Base-by-base conservation (phyloP, 1,140 invertebrate genomes). In the Drosophila pectinifera region DNA sequence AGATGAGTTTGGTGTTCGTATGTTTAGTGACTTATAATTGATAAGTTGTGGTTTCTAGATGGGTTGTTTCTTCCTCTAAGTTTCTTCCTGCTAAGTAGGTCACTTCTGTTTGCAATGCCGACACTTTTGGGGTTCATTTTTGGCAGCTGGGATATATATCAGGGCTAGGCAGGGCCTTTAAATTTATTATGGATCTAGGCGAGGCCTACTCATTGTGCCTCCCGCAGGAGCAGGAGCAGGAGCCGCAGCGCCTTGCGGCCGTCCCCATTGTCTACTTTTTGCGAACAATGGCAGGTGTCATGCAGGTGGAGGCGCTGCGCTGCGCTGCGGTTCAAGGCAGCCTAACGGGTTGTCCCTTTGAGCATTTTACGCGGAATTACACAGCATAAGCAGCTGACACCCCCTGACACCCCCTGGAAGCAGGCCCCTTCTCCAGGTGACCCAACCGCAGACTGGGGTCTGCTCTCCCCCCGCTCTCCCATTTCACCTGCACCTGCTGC, bases 301-400 rank as follows among this genome's bases (percentile, higher is more conserved):
- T 72, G 76, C 83, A 79, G 72, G 62, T 54, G 73, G 43, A 63
- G 58, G 41, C 53, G 39, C 43, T 46, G 72, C 59, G 53, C 72
- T 56, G 41, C 53, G 39, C 43, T 46, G 72, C 59, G 53, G 73
- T 56, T 57, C 61, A 53, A 57, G 73, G 54, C 53, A 41, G 38
- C 38, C 43, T 51, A 61, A 75, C 61, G 73, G 72, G 68, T 53
- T 75, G 65, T 83, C 67, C 79, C 75, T 88, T 88, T 88, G 83
- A 88, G 76, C 84, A 83, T 88, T 88, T 88, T 88, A 88, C 84
- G 84, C 83, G 83, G 79, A 88, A 88, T 88, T 88, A 88, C 83
- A 82, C 76, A 79, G 67, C 59, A 83, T 88, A 88, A 88, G 79
- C 83, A 86, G 83, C 78, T 78, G 63, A 53, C 67, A 67, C 62